Percentiles rank a stretch among this genome's conserved stretches.
Conservation (phyloP, 2,888 invertebrate genomes). For the Ornithoptera alexandrae region DNA sequence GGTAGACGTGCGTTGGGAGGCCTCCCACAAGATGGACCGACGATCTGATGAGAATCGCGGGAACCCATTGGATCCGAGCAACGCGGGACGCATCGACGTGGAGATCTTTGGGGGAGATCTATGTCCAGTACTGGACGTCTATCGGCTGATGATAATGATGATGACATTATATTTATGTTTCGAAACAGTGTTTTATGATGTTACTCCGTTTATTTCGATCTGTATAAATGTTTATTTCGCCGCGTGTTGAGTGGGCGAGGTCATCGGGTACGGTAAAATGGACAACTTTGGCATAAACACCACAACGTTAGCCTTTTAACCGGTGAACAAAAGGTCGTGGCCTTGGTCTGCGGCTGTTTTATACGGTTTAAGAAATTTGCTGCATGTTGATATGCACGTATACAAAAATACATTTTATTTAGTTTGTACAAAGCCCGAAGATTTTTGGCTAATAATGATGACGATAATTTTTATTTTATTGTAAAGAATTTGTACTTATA, state of each 20-base stretch:
- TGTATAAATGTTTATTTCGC: constrained; percentile 14
- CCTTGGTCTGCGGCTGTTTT: constrained; percentile 39
- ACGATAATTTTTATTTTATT: too few relatives aligned
- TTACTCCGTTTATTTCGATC: constrained; percentile 19
- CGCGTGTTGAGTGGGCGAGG: constrained; percentile 43
- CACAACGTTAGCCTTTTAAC: constrained; percentile 62
- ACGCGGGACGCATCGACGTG: too few relatives aligned
- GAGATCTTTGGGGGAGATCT: too few relatives aligned
- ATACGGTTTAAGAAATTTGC: constrained; percentile 12
- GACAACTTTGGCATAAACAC: constrained; percentile 36
- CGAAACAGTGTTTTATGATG: constrained; percentile 9
- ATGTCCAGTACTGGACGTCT: too few relatives aligned
- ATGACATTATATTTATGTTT: not conserved
- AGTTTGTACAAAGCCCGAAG: not conserved
- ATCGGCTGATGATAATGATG: too few relatives aligned
- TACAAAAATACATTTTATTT: not conserved
- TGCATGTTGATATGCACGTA: not conserved
- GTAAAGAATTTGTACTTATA: too few relatives aligned
- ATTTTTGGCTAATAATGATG: too few relatives aligned
- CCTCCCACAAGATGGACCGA: too few relatives aligned
- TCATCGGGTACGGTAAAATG: constrained; percentile 44
- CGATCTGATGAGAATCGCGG: too few relatives aligned
- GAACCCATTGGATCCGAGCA: too few relatives aligned
- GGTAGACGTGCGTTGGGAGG: too few relatives aligned
- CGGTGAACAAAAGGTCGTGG: constrained; percentile 38